phyloP scores from a whole-genome alignment of 2,888 invertebrate species.

The Melipona beecheii region DNA sequence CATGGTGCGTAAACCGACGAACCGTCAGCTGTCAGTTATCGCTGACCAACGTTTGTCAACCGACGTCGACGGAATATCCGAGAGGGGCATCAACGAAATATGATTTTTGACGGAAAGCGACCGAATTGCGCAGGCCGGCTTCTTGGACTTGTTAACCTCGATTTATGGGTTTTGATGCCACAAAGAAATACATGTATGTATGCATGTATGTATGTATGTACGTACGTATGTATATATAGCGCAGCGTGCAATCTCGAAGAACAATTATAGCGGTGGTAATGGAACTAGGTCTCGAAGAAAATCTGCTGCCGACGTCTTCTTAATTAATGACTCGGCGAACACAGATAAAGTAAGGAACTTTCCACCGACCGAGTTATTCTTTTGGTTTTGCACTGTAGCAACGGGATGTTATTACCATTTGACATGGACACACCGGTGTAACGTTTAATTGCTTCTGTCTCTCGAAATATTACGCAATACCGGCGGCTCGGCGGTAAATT shows the following conservation, averaged over 20 bases:
- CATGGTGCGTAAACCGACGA: slow-evolving; percentile 28
- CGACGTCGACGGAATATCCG: slow-evolving; percentile 27
- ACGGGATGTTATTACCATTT: not conserved
- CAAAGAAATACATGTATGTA: not conserved
- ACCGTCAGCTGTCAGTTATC: slow-evolving; percentile 50
- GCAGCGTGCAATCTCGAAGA: not conserved
- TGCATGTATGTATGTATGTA: no score
- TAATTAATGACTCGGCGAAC: slow-evolving; percentile 18
- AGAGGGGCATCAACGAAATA: slow-evolving; percentile 10
- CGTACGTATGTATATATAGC: no score
- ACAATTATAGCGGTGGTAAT: slow-evolving; percentile 13
- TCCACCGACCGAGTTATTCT: not conserved
- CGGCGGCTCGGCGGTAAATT: not conserved
- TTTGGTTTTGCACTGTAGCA: not conserved
- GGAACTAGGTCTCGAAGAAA: slow-evolving; percentile 21
- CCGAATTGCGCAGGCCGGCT: not conserved
- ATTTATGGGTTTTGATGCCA: not conserved
- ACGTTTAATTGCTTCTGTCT: not conserved
- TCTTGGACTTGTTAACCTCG: not conserved
- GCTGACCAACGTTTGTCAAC: slow-evolving; percentile 42
- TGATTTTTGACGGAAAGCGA: slow-evolving; percentile 18
- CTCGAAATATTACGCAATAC: not conserved
- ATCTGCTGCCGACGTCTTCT: slow-evolving; percentile 16
- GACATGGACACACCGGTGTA: slow-evolving; percentile 5
- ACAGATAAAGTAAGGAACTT: slow-evolving; percentile 16